Evolutionary conservation across 2,797 vertebrate genomes (phyloP), one percentile per base, ranked within the genome.

Genomic region (Falco columbarius): DNA sequence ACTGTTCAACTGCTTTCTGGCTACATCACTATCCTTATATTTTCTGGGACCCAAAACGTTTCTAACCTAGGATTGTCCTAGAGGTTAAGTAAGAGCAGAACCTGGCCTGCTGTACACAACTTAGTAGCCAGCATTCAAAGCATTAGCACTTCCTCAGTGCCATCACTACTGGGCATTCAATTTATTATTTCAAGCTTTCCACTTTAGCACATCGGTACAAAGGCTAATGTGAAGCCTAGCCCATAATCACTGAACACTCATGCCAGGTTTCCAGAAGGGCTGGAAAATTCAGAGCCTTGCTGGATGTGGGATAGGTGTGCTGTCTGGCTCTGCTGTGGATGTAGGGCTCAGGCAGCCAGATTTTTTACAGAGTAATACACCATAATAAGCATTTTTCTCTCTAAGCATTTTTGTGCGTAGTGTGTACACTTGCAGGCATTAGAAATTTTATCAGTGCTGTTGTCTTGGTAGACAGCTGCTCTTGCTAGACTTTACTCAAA

Each of bases 281-380:
- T 96, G 71, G 83, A 95, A 96, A 94, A 79, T 82, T 56, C 7
- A 6, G 65, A 91, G 46, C n/a, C 26, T 93, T 55, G 29, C 54
- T 91, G 47, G 42, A 59, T 2, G 1, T 26, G n/a, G 42, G 40
- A 68, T 68, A 44, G 29, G 36, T 87, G 81, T 95, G 58, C 73
- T 95, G 11, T 32, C 38, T 94, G 68, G 42, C 36, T 77, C 36
- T 84, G 21, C 59, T 67, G 65, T 59, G 32, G 67, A 23, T 87
- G 21, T 12, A 47, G 51, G 38, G 24, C 23, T 89, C 63, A 71
- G n/a, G 61, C 44, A 71, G 74, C 18, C 74, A 71, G 34, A 54
- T 83, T 87, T 34, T 47, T 26, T 66, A 79, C 9, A 67, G 34
- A 61, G 20, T 27, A 63, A n/a, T 3, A 5, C 36, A 49, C 59